These are phyloP conservation scores for Halcyon chelicuti DNA, from an alignment of 2,797 vertebrate genomes.

Conservation along the genomic window DNA sequence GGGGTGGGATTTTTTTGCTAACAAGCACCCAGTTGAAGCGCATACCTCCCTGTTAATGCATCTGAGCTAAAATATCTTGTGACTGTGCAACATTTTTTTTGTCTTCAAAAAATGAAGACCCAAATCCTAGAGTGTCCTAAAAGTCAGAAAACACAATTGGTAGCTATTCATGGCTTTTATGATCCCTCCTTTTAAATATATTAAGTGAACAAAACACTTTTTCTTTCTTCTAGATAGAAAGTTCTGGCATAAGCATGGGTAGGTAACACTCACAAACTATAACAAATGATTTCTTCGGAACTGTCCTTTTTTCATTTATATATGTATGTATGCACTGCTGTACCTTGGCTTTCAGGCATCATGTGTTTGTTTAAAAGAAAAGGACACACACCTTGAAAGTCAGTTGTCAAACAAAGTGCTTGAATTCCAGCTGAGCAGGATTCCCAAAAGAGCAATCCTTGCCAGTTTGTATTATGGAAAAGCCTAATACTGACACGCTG, in stretches of 20 bases:
- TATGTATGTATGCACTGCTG: neutral
- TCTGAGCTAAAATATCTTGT: neutral
- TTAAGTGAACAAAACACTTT: neutral
- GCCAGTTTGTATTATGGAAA: constrained; percentile 54
- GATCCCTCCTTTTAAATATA: neutral
- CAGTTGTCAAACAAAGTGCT: constrained; percentile 59
- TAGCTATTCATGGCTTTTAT: neutral
- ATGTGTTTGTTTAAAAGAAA: constrained; percentile 34
- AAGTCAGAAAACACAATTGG: neutral
- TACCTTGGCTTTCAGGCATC: neutral
- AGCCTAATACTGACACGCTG: constrained; percentile 1
- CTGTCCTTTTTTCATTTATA: neutral
- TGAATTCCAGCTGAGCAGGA: constrained; percentile 38
- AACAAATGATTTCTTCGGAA: neutral
- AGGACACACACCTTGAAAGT: constrained; percentile 41
- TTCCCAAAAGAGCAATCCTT: constrained; percentile 67
- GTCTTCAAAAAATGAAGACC: neutral
- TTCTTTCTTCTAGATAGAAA: neutral
- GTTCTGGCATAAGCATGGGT: neutral
- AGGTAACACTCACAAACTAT: neutral
- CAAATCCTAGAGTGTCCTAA: neutral
- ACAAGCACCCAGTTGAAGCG: neutral
- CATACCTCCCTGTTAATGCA: neutral
- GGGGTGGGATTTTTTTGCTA: neutral
- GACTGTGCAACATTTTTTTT: neutral